Percentiles rank a stretch among this genome's conserved stretches.
phyloP scores from a whole-genome alignment of 2,888 invertebrate genomes.

The Biston betularia region DNA sequence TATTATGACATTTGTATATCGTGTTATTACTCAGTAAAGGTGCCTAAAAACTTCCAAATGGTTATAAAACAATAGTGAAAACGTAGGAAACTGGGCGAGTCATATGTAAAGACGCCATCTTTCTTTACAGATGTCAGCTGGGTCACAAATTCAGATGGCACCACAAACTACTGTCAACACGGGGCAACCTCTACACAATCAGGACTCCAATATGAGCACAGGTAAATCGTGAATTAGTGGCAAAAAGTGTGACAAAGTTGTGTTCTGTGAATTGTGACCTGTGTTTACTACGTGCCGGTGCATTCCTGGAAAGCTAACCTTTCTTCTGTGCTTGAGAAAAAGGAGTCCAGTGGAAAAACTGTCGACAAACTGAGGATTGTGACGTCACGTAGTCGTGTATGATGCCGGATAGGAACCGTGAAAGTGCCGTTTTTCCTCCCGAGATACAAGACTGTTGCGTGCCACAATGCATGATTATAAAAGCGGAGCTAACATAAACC shows the following conservation, averaged over 20 bases:
- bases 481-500: slow-evolving; percentile 80
- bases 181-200: slow-evolving; percentile 94
- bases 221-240: slow-evolving; percentile 87
- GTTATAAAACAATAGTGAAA: slow-evolving; percentile 57
- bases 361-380: slow-evolving; percentile 74
- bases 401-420: slow-evolving; percentile 82
- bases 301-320: slow-evolving; percentile 65
- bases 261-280: slow-evolving; percentile 74
- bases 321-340: slow-evolving; percentile 62
- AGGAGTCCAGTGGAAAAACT: slow-evolving; percentile 68
- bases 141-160: slow-evolving; percentile 99
- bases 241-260: slow-evolving; percentile 71
- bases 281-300: slow-evolving; percentile 71
- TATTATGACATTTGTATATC: slow-evolving; percentile 59
- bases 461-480: slow-evolving; percentile 82
- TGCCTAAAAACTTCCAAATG: slow-evolving; percentile 50
- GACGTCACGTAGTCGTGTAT: slow-evolving; percentile 79
- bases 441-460: slow-evolving; percentile 72
- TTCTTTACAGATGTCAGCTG: slow-evolving; percentile 96
- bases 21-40: slow-evolving; percentile 67
- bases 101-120: slow-evolving; percentile 86
- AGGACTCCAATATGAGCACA: slow-evolving; percentile 99
- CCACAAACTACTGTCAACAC: slow-evolving; percentile 96
- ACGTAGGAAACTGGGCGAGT: slow-evolving; percentile 74
- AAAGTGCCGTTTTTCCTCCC: slow-evolving; percentile 78